Evolutionary conservation across 2,113 vertebrate genomes (phyloP).

Genomic region (Gymnobelideus leadbeateri): DNA sequence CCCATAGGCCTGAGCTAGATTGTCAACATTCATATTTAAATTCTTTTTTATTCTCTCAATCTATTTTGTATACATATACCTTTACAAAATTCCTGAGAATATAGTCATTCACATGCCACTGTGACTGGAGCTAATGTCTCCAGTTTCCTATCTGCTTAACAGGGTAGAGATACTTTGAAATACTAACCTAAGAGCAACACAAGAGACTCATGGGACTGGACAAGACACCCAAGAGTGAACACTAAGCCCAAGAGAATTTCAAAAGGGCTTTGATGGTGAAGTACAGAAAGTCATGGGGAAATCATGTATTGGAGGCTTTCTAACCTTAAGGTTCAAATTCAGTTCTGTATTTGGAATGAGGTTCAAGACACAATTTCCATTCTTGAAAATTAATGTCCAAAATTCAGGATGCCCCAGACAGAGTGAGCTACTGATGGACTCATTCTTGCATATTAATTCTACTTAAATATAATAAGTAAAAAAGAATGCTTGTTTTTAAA

Average conservation of each 20-base stretch:
- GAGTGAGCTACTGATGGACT: background rate
- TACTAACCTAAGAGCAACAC: background rate
- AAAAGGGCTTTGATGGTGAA: background rate
- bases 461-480: conserved; percentile 16
- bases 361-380: conserved; percentile 16
- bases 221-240: fast-evolving
- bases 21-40: too few relatives aligned
- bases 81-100: background rate
- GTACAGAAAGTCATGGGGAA: background rate
- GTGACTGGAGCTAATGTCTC: background rate
- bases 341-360: background rate
- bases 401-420: background rate
- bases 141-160: background rate
- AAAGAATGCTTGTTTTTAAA: background rate
- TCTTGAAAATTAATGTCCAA: background rate
- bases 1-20: too few relatives aligned
- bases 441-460: background rate
- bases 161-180: background rate
- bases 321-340: background rate
- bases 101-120: background rate
- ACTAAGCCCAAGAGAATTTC: background rate
- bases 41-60: background rate
- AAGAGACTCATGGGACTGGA: background rate
- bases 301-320: background rate
- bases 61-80: background rate